A percentile compares a stretch with the other conserved stretches of the same genome.
These are phyloP conservation scores for Maccullochella peelii DNA, from an alignment of 2,113 vertebrate genomes.

Conservation along the genomic window DNA sequence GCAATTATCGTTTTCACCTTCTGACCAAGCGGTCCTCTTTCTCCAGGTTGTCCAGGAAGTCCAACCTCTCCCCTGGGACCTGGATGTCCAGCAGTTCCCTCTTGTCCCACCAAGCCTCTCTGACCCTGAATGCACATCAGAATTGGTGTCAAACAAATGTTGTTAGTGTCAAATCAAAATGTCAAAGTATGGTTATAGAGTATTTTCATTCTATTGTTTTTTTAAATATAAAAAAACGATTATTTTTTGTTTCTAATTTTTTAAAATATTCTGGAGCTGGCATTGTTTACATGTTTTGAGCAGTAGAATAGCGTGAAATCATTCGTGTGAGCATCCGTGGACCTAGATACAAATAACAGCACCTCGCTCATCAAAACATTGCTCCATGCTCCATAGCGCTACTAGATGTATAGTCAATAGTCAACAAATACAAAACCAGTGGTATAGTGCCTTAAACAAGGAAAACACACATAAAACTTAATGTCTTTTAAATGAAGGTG, in stretches of 20 bases:
- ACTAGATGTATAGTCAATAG: no score
- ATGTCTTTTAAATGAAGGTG: no score
- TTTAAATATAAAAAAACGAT: no score
- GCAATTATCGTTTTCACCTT: slow-evolving; percentile 84
- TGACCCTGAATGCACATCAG: slow-evolving; percentile 83
- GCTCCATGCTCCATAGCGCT: background rate
- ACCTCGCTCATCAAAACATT: background rate
- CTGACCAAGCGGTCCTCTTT: slow-evolving; percentile 85
- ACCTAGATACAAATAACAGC: background rate
- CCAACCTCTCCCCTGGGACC: slow-evolving; percentile 89
- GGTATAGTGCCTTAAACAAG: no score
- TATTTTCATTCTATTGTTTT: background rate
- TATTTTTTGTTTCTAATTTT: no score
- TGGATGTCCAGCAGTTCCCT: slow-evolving; percentile 88
- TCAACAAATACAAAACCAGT: no score
- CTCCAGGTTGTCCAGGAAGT: slow-evolving; percentile 87
- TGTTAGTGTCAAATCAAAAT: background rate
- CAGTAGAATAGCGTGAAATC: background rate
- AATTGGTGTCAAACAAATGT: background rate
- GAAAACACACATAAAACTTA: no score
- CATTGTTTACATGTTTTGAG: background rate
- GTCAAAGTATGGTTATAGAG: background rate
- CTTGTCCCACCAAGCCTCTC: slow-evolving; percentile 84
- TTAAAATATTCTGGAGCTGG: background rate
- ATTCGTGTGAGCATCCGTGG: background rate